Percentiles rank a stretch among this genome's conserved stretches.
These are phyloP conservation scores for Typhlichthys eigenmanni DNA, from an alignment of 2,797 vertebrate genomes.

Conservation along the genomic window DNA sequence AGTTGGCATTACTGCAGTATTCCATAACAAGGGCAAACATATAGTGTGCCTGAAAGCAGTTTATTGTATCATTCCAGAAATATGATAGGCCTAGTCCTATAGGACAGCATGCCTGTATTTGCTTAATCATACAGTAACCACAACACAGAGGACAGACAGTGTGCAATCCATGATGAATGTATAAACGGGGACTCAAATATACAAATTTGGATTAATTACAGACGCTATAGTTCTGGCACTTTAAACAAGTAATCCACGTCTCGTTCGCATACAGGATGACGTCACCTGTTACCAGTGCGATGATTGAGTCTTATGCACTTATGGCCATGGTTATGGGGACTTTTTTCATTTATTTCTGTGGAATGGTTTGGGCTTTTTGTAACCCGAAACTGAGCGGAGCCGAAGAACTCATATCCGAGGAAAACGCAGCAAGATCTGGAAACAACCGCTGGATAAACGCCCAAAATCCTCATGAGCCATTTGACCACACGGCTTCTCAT, in stretches of 20 bases:
- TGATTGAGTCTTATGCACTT: slow-evolving; percentile 81
- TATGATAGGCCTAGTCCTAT: no score
- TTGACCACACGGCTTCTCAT: slow-evolving; percentile 30
- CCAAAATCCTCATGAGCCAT: slow-evolving; percentile 31
- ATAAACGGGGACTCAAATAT: not conserved
- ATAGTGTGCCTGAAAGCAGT: no score
- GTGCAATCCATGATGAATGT: no score
- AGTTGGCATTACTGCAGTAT: no score
- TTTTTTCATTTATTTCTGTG: slow-evolving; percentile 82
- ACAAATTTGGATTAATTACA: not conserved
- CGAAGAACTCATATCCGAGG: slow-evolving; percentile 28
- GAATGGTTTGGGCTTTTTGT: slow-evolving; percentile 84
- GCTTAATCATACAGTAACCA: no score
- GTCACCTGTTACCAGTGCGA: slow-evolving; percentile 74
- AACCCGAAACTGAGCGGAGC: slow-evolving; percentile 77
- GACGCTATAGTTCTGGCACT: not conserved
- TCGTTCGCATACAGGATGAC: slow-evolving; percentile 57
- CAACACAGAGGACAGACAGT: no score
- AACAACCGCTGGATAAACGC: slow-evolving; percentile 33
- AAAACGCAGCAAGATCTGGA: slow-evolving; percentile 11
- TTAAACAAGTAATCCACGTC: not conserved
- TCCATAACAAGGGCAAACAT: no score
- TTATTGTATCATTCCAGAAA: no score
- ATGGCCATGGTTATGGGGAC: slow-evolving; percentile 81
- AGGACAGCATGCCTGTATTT: no score